Evolutionary conservation across 2,113 vertebrate species (phyloP).

Genomic region (Cardinalis cardinalis): DNA sequence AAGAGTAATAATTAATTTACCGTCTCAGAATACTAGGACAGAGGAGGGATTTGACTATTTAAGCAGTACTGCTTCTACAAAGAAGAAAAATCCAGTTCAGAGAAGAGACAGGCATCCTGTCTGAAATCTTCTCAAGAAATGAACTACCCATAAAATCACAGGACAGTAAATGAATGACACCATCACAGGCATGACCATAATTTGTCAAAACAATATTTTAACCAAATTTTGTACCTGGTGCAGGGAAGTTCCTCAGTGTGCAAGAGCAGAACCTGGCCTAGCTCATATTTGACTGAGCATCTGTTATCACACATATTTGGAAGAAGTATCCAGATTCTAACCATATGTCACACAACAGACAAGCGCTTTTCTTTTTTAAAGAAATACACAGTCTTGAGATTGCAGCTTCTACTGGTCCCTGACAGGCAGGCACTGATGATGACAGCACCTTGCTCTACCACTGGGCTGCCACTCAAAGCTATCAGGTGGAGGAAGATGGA

Average conservation of each 20-base stretch:
- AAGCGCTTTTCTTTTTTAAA: background rate
- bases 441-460: background rate
- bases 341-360: background rate
- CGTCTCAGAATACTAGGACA: background rate
- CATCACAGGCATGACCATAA: background rate
- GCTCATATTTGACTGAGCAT: background rate
- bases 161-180: background rate
- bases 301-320: background rate
- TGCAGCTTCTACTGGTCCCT: background rate
- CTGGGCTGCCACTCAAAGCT: background rate
- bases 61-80: background rate
- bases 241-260: background rate
- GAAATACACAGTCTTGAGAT: background rate
- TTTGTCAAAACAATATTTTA: background rate
- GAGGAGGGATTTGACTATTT: background rate
- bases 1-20: background rate
- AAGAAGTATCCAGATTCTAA: background rate
- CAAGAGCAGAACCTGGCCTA: background rate
- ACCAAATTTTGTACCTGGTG: background rate
- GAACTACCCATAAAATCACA: rapidly evolving
- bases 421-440: background rate
- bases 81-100: background rate
- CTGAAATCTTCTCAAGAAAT: background rate
- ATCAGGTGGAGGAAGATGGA: background rate
- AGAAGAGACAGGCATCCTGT: background rate